phyloP scores from a whole-genome alignment of 2,797 vertebrate species.

The Coendou prehensilis region DNA sequence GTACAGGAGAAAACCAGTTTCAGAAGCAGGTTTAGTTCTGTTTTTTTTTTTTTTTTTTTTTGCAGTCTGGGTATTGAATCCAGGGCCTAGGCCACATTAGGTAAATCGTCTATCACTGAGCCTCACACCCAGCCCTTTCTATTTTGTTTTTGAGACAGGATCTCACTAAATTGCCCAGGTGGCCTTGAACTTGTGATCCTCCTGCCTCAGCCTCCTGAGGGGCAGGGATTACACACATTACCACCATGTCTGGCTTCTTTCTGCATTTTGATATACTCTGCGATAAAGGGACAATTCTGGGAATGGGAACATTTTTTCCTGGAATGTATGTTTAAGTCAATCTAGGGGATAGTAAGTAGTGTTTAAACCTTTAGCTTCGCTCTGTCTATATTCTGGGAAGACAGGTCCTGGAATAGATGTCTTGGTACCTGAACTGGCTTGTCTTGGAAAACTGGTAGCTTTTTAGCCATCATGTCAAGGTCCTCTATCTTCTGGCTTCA shows the following conservation, averaged over 20 bases:
- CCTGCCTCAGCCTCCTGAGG: neutral
- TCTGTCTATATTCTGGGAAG: neutral
- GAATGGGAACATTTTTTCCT: slow-evolving; percentile 12
- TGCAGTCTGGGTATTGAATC: neutral
- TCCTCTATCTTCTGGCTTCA: slow-evolving; percentile 48
- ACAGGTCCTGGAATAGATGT: neutral
- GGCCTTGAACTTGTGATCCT: neutral
- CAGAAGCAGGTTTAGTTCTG: slow-evolving; percentile 30
- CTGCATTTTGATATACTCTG: neutral
- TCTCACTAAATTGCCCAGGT: neutral
- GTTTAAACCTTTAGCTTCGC: slow-evolving; percentile 3
- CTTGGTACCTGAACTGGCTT: neutral
- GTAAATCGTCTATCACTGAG: neutral
- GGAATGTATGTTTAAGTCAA: slow-evolving; percentile 7
- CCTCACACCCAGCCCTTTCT: neutral
- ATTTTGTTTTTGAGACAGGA: neutral
- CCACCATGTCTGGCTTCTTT: neutral
- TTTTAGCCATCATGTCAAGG: slow-evolving; percentile 43
- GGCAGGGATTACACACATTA: neutral
- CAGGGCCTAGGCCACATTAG: neutral
- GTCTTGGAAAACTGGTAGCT: slow-evolving; percentile 38
- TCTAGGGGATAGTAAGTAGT: neutral
- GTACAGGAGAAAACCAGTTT: slow-evolving; percentile 50
- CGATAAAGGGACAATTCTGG: slow-evolving; percentile 35
- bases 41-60: neutral